Evolutionary conservation across 2,113 vertebrate genomes (phyloP), one percentile per base, ranked within the genome.

Genomic region (Mustela nigripes): DNA sequence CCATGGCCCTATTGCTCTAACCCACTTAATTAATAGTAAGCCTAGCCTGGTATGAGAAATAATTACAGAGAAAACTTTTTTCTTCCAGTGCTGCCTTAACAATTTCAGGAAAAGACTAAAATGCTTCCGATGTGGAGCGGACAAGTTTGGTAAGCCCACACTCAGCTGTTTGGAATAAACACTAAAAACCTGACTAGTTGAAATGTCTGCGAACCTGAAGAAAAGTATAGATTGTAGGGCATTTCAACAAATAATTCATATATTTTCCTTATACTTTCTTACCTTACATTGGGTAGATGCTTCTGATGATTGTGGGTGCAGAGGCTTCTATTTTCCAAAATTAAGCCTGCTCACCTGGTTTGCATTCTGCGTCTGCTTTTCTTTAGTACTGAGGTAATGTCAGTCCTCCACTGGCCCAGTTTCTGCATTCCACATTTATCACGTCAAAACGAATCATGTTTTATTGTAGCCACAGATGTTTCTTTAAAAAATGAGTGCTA

Each of bases 51-150:
- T 96, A 31, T 97, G 86, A 98, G 69, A 97, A 96, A 87, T 96
- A 91, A 97, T 94, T 80, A 96, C 76, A 98, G 58, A 86, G 94
- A 56, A 95, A 94, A 89, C 28, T 98, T 71, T 98, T 98, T 95
- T 99, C 98, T 98, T 98, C 33, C 98, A 99, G 99, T 99, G 99
- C 99, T 99, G 99, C 99, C 99, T 99, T 98, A 99, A 99, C 99
- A 99, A 99, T 99, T 99, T 99, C 99, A 99, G 99, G 97, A 99
- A 99, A 98, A 99, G 99, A 98, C 99, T 99, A 98, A 99, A 99
- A 99, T 99, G 99, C 99, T 99, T 99, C 99, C 99, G 99, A 98
- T 99, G 99, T 98, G 99, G 99, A 98, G 99, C 99, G 1, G 99
- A 99, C 98, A 99, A 99, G 99, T 99, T 99, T 11, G 99, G 99